Conservation (phyloP, 2,113 vertebrate species). For the Melanocharis versteri region DNA sequence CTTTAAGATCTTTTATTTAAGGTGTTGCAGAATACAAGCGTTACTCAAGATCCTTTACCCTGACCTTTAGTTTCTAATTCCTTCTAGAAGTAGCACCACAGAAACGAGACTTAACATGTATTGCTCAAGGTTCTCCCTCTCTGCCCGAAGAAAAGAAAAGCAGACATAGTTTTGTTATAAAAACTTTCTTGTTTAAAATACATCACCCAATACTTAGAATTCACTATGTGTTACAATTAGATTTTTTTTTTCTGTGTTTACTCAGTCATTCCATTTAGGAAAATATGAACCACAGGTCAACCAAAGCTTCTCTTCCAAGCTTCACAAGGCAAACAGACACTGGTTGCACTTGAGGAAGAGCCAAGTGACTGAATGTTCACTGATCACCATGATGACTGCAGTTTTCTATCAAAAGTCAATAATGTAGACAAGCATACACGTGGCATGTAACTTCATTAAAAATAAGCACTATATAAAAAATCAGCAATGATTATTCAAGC, state of each 20-base stretch:
- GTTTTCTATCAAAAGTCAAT: not conserved
- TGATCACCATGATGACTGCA: not conserved
- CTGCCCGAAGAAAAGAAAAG: not conserved
- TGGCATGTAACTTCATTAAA: not conserved
- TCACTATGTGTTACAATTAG: not conserved
- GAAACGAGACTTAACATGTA: not conserved
- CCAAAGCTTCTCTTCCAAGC: not conserved
- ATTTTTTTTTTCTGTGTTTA: not conserved
- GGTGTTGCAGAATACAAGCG: not conserved
- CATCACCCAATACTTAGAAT: not conserved
- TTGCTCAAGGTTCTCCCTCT: not conserved
- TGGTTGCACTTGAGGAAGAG: not conserved
- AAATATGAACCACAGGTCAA: not conserved
- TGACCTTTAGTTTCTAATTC: not conserved
- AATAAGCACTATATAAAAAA: not conserved
- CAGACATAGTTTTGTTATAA: not conserved
- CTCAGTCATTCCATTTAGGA: not conserved
- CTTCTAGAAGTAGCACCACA: not conserved
- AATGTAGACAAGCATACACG: fast-evolving
- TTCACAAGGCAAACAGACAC: not conserved
- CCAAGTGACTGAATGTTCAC: not conserved
- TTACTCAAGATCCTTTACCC: not conserved
- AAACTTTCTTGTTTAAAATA: not conserved
- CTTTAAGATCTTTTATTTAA: not conserved
- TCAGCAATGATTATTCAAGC: not conserved